Percentiles rank a stretch among this genome's conserved stretches.
phyloP scores from a whole-genome alignment of 2,113 vertebrate species.

The Petromus typicus region DNA sequence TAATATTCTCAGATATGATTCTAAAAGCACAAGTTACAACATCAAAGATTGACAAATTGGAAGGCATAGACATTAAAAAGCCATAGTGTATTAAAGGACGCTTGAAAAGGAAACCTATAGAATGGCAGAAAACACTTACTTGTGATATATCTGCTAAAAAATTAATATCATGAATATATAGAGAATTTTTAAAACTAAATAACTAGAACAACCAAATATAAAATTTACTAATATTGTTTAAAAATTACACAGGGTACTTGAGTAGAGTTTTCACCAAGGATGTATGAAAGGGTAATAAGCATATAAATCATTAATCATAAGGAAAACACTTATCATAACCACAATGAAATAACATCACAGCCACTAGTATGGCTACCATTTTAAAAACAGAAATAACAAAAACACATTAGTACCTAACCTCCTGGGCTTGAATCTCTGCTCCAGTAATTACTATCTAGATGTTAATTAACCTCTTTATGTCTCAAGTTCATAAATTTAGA shows the following conservation, averaged over 20 bases:
- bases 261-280: not conserved
- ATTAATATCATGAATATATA: not conserved
- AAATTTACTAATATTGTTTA: not conserved
- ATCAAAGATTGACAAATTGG: not conserved
- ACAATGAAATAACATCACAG: not conserved
- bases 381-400: not conserved
- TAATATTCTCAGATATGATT: not conserved
- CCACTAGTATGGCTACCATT: not conserved
- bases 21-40: not conserved
- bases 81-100: not conserved
- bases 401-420: not conserved
- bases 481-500: not conserved
- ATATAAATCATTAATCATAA: not conserved
- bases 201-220: not conserved
- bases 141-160: not conserved
- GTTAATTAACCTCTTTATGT: not conserved
- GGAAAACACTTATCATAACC: not conserved
- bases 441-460: not conserved
- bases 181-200: not conserved
- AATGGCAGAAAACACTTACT: not conserved
- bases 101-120: not conserved
- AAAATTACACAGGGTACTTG: not conserved
- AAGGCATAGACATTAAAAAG: not conserved
- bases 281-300: not conserved
- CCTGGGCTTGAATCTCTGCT: not conserved